Evolutionary conservation across 2,797 vertebrate species (phyloP).

Genomic region (Notoglanidium macrostoma): DNA sequence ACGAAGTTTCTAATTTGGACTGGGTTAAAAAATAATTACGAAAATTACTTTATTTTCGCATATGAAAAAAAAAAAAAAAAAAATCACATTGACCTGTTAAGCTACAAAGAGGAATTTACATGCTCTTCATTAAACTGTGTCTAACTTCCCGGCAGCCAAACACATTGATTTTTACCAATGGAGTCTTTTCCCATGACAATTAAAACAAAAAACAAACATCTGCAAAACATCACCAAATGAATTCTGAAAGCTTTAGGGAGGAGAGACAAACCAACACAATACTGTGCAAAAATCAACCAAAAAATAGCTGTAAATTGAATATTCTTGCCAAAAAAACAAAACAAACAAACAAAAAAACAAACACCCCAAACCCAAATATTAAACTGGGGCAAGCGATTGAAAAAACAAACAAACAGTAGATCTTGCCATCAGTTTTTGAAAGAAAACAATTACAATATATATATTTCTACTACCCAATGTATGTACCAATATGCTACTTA

Average conservation of each 20-base stretch:
- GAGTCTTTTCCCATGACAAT: neutral
- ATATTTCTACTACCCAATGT: neutral
- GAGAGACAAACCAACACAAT: neutral
- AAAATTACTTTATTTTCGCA: slow-evolving; percentile 18
- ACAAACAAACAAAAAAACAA: too few relatives aligned
- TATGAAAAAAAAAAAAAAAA: neutral
- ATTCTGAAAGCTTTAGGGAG: neutral
- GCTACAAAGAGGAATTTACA: slow-evolving; percentile 26
- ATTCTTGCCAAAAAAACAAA: neutral
- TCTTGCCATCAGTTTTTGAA: slow-evolving; percentile 7
- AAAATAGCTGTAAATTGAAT: slow-evolving; percentile 7
- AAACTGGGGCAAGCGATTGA: slow-evolving; percentile 6
- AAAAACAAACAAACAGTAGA: slow-evolving; percentile 14
- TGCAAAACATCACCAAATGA: neutral
- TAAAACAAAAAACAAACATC: neutral
- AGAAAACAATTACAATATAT: neutral
- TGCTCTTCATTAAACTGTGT: slow-evolving; percentile 38
- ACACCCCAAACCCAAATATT: too few relatives aligned
- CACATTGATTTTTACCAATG: neutral
- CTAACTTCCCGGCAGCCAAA: slow-evolving; percentile 57
- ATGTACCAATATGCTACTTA: neutral
- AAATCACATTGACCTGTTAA: slow-evolving; percentile 5
- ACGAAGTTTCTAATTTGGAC: neutral
- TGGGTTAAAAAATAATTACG: slow-evolving; percentile 34
- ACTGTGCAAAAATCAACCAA: slow-evolving; percentile 15